Base-by-base conservation (phyloP, 1,140 invertebrate species). In the Sinella curviseta region DNA sequence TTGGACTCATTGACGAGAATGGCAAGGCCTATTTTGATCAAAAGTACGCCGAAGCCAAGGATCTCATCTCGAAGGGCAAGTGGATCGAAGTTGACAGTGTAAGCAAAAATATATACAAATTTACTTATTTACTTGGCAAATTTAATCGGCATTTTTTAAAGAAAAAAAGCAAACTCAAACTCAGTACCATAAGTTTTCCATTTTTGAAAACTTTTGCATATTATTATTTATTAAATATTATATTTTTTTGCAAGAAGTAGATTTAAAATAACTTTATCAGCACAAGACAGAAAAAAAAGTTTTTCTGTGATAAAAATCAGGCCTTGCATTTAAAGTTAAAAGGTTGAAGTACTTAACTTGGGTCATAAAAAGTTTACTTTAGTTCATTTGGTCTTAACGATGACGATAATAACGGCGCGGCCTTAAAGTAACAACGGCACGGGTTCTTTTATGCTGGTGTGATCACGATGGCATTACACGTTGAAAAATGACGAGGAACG, bases 1-100 rank as follows among this genome's bases (percentile, higher is more conserved):
- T 89, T 73, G 89, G 89, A 4, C 82, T 89, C 20, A 78, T 90
- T 16, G 89, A 90, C 83, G 86, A 87, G 65, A 81, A 76, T 28
- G 81, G 82, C 24, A 80, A 85, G 73, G 84, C 83, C 12, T 85
- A 86, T 77, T 88, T 89, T 83, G 83, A 86, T 57, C 54, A 81
- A 1, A 79, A 86, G 82, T 84, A 86, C n/a, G 82, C 84, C n/a
- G 77, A 84, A 73, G 86, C 85, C 28, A 85, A 85, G 0, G 67
- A 84, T 30, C 82, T 84, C 36, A 88, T 88, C 33, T 82, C 86
- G 73, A 77, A 86, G 17, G 85, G 86, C 65, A 67, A 86, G 60
- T 88, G 84, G 76, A 24, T 78, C 0, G 80, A 85, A 30, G 86
- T 85, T 76, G 84, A 86, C 65, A 79, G 87, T 84, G 85, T 88